Base-by-base conservation (phyloP, 1,140 invertebrate genomes). In the Popillia japonica region DNA sequence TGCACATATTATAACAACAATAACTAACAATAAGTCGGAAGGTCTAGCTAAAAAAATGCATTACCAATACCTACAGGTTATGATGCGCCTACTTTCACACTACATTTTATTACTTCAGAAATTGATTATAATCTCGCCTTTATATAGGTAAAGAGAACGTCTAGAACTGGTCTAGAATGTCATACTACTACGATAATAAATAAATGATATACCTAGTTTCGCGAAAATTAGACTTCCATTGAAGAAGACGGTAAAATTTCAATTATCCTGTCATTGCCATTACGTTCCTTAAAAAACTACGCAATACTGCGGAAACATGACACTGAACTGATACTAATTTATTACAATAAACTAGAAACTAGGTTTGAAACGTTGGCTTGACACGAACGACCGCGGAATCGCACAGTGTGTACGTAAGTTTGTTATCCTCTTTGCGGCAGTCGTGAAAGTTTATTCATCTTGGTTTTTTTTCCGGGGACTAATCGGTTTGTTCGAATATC, bases 401-500 rank as follows among this genome's bases (percentile, higher is more conserved):
- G 22, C 61, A 3, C 7, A 11, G 20, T 68, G 11, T 61, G 9
- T 68, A n/a, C 61, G 22, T 68, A 55, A 20, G 11, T 14, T 55
- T 55, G 48, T 55, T n/a, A 68, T 23, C 22, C 22, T 27, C 20
- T 34, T 17, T 27, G 8, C 22, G 22, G 3, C 22, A 68, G 20
- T 27, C 23, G 61, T 7, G 61, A 34, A 27, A 20, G 22, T 68
- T 68, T 68, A 68, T 68, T 68, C 22, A 22, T 22, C 20, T 68
- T 27, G 27, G 2, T 20, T 68, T 68, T 27, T 68, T 68, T 34
- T 34, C 4, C 4, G 1, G 27, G 27, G 22, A 23, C 7, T 68
- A 20, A 14, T 68, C 22, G 61, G 61, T 68, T 68, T 27, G 61
- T 68, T 68, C 61, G 61, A 68, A 68, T 68, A 68, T 68, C 11